A percentile compares a stretch with the other conserved stretches of the same genome.
These are phyloP conservation scores for Deilephila porcellus DNA, from an alignment of 2,888 invertebrate genomes.

Conservation along the genomic window DNA sequence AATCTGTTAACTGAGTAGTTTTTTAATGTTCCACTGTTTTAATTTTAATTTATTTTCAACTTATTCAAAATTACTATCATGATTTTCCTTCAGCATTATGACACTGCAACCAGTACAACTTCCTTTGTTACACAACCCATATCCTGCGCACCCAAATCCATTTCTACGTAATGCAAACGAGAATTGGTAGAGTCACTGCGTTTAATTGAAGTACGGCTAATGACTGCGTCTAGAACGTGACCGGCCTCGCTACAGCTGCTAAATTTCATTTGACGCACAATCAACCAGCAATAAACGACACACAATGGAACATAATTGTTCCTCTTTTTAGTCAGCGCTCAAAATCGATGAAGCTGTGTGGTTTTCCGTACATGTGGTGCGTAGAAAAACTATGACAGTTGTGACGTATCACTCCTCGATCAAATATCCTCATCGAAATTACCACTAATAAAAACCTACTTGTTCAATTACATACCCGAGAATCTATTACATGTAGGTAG, in stretches of 20 bases:
- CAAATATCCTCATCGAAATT: no score
- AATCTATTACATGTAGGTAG: no score
- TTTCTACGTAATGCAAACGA: neutral
- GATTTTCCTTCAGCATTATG: no score
- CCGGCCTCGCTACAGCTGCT: constrained; percentile 31
- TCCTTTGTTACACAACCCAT: neutral
- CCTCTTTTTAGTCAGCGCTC: constrained; percentile 21
- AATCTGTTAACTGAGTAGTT: no score
- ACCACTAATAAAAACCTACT: no score
- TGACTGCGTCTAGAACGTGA: constrained; percentile 37
- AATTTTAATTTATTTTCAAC: no score
- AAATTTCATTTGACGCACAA: constrained; percentile 37
- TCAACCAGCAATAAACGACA: constrained; percentile 11
- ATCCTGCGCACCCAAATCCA: neutral
- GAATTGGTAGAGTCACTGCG: constrained; percentile 14
- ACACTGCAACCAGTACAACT: neutral
- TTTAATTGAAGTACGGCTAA: constrained; percentile 35
- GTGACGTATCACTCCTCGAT: no score
- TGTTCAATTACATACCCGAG: no score
- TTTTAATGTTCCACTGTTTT: no score
- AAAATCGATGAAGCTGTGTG: constrained; percentile 15
- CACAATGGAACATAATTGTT: constrained; percentile 25
- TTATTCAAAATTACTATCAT: no score
- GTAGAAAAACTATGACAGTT: neutral
- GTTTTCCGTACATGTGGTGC: neutral